These are phyloP conservation scores for Galagoides demidoff DNA, from an alignment of 2,797 vertebrate genomes.

Conservation along the genomic window DNA sequence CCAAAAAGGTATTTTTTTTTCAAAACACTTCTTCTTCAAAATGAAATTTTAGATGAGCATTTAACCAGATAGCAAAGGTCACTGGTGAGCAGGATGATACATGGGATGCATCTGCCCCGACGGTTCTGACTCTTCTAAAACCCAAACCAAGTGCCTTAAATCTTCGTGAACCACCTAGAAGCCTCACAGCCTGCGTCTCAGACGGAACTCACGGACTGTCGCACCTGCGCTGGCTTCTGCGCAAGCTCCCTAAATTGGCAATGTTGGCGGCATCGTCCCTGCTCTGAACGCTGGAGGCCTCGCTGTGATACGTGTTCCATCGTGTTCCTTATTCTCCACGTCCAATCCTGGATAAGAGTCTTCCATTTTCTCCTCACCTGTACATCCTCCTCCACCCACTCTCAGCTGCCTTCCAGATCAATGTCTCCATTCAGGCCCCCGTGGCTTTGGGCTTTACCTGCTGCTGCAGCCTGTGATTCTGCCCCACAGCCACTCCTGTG, in stretches of 20 bases:
- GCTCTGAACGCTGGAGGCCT: background rate
- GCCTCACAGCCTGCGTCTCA: background rate
- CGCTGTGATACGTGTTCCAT: rapidly evolving
- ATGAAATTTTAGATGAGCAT: no score
- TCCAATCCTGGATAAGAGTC: background rate
- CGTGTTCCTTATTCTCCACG: background rate
- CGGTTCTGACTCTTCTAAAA: background rate
- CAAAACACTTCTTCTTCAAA: no score
- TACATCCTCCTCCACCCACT: background rate
- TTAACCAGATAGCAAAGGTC: no score
- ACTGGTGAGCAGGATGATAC: no score
- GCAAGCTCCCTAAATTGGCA: background rate
- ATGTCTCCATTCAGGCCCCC: background rate
- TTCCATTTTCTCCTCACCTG: background rate
- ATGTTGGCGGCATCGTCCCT: rapidly evolving
- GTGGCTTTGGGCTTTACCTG: background rate
- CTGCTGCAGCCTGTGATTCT: background rate
- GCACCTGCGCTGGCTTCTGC: background rate
- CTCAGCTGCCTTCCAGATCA: background rate
- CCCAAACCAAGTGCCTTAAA: background rate
- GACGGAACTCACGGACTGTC: rapidly evolving
- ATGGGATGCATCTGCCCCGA: no score
- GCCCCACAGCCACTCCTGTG: background rate
- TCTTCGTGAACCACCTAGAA: background rate
- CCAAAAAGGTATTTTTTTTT: no score